phyloP scores from a whole-genome alignment of 2,888 invertebrate species.

The Aporophyla nigra region DNA sequence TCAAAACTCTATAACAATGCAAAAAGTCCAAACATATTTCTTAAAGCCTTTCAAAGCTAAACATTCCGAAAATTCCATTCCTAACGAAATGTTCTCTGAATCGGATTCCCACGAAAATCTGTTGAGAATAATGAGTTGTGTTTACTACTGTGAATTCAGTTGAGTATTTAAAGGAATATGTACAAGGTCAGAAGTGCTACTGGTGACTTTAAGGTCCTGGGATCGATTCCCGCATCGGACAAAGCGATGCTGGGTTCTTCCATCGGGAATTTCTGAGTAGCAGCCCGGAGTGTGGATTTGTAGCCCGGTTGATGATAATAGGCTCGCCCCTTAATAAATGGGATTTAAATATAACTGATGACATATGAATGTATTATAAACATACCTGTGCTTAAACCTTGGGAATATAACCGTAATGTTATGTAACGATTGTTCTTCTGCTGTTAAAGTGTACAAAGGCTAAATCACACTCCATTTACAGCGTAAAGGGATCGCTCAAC shows the following conservation, averaged over 20 bases:
- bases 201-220: no score
- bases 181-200: no score
- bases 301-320: neutral
- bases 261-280: neutral
- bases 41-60: conserved; percentile 52
- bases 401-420: no score
- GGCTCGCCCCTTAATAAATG: neutral
- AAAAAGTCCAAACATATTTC: conserved; percentile 36
- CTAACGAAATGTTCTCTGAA: conserved; percentile 37
- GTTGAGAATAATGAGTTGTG: conserved; percentile 42
- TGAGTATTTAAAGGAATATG: conserved; percentile 20
- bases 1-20: conserved; percentile 23
- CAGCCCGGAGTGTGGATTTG: neutral
- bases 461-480: neutral
- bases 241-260: neutral
- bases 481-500: neutral
- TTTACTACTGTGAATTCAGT: conserved; percentile 24
- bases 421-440: neutral
- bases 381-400: no score
- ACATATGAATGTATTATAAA: neutral
- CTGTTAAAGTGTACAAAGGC: neutral
- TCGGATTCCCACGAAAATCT: conserved; percentile 47
- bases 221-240: neutral
- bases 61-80: conserved; percentile 51
- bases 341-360: neutral